phyloP scores from a whole-genome alignment of 2,888 invertebrate genomes.

The Stenolophus ochropezus region DNA sequence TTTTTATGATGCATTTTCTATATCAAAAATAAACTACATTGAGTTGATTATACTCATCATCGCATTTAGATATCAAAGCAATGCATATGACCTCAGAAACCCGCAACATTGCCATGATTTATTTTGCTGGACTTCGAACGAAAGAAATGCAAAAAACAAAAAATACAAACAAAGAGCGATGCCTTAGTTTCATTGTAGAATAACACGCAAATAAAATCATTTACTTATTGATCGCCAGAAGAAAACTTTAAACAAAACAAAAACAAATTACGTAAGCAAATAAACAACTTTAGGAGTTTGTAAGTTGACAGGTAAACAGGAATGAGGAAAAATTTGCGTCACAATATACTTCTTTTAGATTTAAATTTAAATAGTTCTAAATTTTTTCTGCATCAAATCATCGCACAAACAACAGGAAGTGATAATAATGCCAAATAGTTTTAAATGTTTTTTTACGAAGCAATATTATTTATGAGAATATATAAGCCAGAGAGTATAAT shows the following conservation, averaged over 20 bases:
- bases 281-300: background rate
- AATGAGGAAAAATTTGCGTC: background rate
- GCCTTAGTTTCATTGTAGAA: background rate
- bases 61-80: background rate
- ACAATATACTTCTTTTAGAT: too few relatives aligned
- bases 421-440: background rate
- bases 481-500: too few relatives aligned
- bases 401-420: background rate
- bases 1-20: background rate
- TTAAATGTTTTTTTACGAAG: too few relatives aligned
- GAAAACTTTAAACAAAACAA: constrained; percentile 1
- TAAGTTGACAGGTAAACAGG: constrained; percentile 4
- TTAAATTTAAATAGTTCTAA: too few relatives aligned
- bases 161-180: constrained; percentile 10
- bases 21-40: background rate
- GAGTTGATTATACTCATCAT: background rate
- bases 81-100: background rate
- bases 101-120: background rate
- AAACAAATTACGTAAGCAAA: background rate
- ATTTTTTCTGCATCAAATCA: background rate
- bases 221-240: background rate
- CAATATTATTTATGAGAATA: too few relatives aligned
- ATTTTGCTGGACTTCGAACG: constrained; percentile 1
- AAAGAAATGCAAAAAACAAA: constrained; percentile 4
- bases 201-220: constrained; percentile 1